phyloP scores from a whole-genome alignment of 2,797 vertebrate species.

The Agapornis canus region DNA sequence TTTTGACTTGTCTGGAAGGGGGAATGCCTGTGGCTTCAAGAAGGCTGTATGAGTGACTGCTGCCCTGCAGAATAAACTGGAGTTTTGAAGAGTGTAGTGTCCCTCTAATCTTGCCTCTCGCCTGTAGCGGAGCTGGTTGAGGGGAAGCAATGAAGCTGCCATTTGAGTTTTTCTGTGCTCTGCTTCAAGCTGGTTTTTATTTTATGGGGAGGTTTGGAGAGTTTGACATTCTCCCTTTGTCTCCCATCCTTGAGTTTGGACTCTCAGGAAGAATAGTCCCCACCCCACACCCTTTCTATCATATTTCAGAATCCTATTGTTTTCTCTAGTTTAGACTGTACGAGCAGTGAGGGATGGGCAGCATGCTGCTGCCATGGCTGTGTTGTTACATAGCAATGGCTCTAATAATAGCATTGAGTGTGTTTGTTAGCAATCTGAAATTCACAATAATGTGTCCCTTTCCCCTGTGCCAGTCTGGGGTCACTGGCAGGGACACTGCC shows the following conservation, averaged over 20 bases:
- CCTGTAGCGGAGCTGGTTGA: neutral
- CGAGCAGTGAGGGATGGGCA: neutral
- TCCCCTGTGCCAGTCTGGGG: neutral
- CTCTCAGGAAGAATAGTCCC: neutral
- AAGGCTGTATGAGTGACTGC: neutral
- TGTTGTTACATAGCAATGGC: neutral
- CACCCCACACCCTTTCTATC: accelerated
- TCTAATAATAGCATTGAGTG: neutral
- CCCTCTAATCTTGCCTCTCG: neutral
- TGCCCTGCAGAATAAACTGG: neutral
- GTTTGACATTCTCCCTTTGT: neutral
- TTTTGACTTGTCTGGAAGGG: neutral
- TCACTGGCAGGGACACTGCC: neutral
- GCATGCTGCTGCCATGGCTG: neutral
- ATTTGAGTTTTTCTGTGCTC: neutral
- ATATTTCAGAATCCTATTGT: neutral
- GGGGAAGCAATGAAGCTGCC: neutral
- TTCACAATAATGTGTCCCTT: neutral
- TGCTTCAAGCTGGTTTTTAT: neutral
- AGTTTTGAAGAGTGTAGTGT: neutral
- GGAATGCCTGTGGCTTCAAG: neutral
- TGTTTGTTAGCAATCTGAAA: neutral
- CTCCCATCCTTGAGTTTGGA: neutral
- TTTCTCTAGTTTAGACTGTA: neutral
- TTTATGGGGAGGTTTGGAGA: neutral